Conservation (phyloP, 2,888 invertebrate genomes). For the Venusia cambrica region DNA sequence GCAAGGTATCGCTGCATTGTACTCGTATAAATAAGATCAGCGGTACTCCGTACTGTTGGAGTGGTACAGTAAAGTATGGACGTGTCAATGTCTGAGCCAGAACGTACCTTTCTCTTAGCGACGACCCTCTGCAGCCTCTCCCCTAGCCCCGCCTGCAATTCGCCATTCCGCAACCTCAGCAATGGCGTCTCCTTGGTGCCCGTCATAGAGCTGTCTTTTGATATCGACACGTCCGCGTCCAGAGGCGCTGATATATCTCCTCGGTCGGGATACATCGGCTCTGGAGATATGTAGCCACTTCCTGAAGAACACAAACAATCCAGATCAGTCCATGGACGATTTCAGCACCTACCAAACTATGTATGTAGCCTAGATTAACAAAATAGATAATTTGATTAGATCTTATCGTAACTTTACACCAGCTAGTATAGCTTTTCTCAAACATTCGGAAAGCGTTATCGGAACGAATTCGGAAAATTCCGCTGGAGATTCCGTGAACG, state of each 20-base stretch:
- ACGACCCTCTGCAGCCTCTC: slow-evolving; percentile 80
- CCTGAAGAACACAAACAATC: slow-evolving; percentile 41
- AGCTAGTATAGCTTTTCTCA: too few species aligned
- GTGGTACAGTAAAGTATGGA: too few species aligned
- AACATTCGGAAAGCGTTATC: too few species aligned
- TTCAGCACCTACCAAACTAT: neutral
- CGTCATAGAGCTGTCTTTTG: slow-evolving; percentile 42
- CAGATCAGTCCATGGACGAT: neutral
- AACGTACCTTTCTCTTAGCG: slow-evolving; percentile 68
- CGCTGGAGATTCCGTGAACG: too few species aligned
- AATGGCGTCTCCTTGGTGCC: slow-evolving; percentile 65
- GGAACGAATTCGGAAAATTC: too few species aligned
- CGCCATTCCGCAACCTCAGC: slow-evolving; percentile 84
- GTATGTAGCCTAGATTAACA: too few species aligned
- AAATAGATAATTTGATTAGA: too few species aligned
- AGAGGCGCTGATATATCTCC: slow-evolving; percentile 70
- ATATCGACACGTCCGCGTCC: slow-evolving; percentile 51
- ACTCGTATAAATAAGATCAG: too few species aligned
- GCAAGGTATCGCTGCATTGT: too few species aligned
- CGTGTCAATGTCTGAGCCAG: too few species aligned
- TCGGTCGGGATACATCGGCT: slow-evolving; percentile 82
- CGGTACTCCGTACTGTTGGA: too few species aligned
- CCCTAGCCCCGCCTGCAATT: slow-evolving; percentile 83
- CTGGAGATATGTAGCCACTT: slow-evolving; percentile 82
- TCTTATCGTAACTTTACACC: too few species aligned